Percentiles rank a stretch among this genome's conserved stretches.
Conservation (phyloP, 1,140 invertebrate species). For the Drosophila jambulina region DNA sequence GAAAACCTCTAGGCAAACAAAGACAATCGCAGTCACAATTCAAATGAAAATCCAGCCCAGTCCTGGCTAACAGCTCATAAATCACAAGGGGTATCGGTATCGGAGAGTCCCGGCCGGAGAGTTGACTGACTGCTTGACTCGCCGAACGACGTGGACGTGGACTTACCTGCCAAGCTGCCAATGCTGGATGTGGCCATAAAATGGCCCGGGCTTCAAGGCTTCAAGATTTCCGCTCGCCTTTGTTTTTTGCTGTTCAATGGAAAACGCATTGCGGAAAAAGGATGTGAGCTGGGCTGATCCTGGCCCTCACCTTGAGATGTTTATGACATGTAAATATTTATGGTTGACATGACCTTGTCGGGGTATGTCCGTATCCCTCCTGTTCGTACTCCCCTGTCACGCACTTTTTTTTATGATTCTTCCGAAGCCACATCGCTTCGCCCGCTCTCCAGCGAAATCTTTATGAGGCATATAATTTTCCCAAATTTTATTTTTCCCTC, state of each 20-base stretch:
- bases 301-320: slow-evolving; percentile 70
- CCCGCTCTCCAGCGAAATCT: slow-evolving; percentile 59
- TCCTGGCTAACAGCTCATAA: slow-evolving; percentile 68
- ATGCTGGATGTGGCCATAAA: slow-evolving; percentile 55
- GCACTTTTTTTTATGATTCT: slow-evolving; percentile 75
- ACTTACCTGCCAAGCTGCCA: slow-evolving; percentile 38
- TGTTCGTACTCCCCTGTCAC: slow-evolving; percentile 24
- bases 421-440: slow-evolving; percentile 54
- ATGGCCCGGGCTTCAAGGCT: slow-evolving; percentile 53
- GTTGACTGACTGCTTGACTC: slow-evolving; percentile 79
- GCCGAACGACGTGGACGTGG: background rate
- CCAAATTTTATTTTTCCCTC: slow-evolving; percentile 61
- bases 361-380: slow-evolving; percentile 15
- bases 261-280: slow-evolving; percentile 78
- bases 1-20: slow-evolving; percentile 51
- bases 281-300: slow-evolving; percentile 53
- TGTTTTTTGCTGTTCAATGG: slow-evolving; percentile 68
- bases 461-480: slow-evolving; percentile 75
- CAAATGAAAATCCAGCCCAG: slow-evolving; percentile 69
- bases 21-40: slow-evolving; percentile 63
- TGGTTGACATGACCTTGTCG: slow-evolving; percentile 78
- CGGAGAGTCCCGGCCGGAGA: slow-evolving; percentile 39
- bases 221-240: slow-evolving; percentile 40
- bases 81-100: slow-evolving; percentile 52
- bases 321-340: slow-evolving; percentile 83